A percentile compares a stretch with the other conserved stretches of the same genome.
Evolutionary conservation across 2,797 vertebrate genomes (phyloP).

Genomic region (Natrix natrix): DNA sequence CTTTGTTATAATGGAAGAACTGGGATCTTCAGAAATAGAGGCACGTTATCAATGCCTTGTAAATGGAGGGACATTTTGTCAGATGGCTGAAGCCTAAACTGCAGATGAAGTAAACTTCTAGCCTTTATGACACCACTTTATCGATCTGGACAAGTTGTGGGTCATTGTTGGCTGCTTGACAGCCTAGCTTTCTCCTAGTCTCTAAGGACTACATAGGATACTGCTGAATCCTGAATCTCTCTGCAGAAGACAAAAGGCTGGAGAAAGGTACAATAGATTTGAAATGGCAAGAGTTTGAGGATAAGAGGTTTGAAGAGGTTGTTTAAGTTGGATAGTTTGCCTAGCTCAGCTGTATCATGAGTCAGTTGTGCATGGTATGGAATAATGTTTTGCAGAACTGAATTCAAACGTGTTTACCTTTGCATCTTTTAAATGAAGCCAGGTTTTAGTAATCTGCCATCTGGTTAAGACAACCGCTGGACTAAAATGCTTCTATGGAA

Average conservation of each 20-base stretch:
- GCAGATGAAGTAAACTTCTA: constrained; percentile 16
- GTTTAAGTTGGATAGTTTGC: neutral
- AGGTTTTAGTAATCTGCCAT: neutral
- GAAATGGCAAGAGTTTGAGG: neutral
- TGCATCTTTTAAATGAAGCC: neutral
- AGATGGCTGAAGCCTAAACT: constrained; percentile 14
- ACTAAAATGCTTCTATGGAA: neutral
- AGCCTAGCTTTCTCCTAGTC: neutral
- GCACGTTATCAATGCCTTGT: neutral
- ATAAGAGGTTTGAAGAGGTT: neutral
- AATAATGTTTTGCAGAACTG: neutral
- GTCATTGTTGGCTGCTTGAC: neutral
- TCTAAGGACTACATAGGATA: constrained; percentile 5
- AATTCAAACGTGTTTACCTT: neutral
- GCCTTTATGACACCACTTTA: constrained; percentile 25
- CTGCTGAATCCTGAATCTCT: neutral
- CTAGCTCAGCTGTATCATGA: neutral
- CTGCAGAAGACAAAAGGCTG: constrained; percentile 1
- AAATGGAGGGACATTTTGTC: constrained; percentile 8
- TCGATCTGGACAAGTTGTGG: neutral
- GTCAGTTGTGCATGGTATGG: neutral
- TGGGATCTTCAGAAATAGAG: constrained; percentile 9
- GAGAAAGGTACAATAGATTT: constrained; percentile 9
- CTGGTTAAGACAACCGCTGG: neutral
- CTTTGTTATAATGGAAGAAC: constrained; percentile 14